phyloP scores from a whole-genome alignment of 2,888 invertebrate species.

The Aphodius granarius region DNA sequence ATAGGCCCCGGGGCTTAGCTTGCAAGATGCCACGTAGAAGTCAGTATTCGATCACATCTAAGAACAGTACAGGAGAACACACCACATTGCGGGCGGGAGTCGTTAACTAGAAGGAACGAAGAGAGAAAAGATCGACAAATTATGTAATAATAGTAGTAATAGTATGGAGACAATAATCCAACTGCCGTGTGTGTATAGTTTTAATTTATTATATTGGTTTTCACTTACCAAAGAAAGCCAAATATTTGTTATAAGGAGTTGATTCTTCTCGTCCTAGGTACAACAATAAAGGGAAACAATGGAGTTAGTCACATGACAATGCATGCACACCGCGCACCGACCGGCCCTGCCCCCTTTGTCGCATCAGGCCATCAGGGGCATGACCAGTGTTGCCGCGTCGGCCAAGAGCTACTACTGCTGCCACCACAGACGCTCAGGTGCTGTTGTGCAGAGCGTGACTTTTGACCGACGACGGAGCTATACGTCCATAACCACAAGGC shows the following conservation, averaged over 20 bases:
- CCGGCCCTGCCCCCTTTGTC: not conserved
- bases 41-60: slow-evolving; percentile 8
- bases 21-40: not conserved
- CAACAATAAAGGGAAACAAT: slow-evolving; percentile 73
- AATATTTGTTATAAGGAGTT: slow-evolving; percentile 93
- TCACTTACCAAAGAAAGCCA: slow-evolving; percentile 95
- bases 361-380: slow-evolving; percentile 20
- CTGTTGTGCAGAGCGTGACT: slow-evolving; percentile 4
- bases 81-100: slow-evolving; percentile 46
- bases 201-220: slow-evolving; percentile 54
- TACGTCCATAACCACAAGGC: slow-evolving; percentile 53
- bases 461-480: slow-evolving; percentile 39
- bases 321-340: slow-evolving; percentile 49
- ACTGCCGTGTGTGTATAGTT: slow-evolving; percentile 55
- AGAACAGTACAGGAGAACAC: slow-evolving; percentile 39
- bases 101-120: slow-evolving; percentile 44
- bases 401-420: slow-evolving; percentile 18
- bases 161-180: slow-evolving; percentile 46
- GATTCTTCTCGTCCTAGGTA: slow-evolving; percentile 92
- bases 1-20: too few species aligned
- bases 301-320: slow-evolving; percentile 56
- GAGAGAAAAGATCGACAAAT: slow-evolving; percentile 18
- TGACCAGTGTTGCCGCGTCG: slow-evolving; percentile 34
- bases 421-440: not conserved
- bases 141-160: slow-evolving; percentile 11